A percentile compares a stretch with the other conserved stretches of the same genome.
Evolutionary conservation across 2,888 invertebrate species (phyloP).

Genomic region (Noctua fimbriata): DNA sequence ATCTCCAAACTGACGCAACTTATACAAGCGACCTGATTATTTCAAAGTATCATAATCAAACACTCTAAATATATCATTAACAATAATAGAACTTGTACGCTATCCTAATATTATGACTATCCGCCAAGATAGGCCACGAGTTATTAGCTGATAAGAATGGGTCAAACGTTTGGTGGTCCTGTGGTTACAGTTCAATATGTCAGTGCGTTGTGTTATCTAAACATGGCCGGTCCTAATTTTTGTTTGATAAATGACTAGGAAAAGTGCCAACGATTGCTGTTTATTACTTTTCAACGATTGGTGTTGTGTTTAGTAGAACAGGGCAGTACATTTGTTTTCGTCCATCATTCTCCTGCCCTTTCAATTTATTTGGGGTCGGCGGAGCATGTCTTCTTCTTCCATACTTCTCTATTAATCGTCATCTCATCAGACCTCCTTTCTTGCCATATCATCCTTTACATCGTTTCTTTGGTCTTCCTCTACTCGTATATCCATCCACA

Average conservation of each 20-base stretch:
- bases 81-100: constrained; percentile 19
- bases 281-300: not conserved
- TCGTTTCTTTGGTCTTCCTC: not conserved
- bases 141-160: constrained; percentile 52
- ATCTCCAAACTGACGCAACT: constrained; percentile 35
- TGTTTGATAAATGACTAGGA: constrained; percentile 5
- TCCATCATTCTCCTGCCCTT: not conserved
- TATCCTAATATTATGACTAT: constrained; percentile 49
- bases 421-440: not conserved
- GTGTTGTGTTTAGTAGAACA: not conserved
- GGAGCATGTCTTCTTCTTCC: too few species aligned
- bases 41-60: constrained; percentile 34
- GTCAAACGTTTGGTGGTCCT: constrained; percentile 34
- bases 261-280: not conserved
- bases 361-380: too few species aligned
- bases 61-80: constrained; percentile 24
- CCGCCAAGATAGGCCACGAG: constrained; percentile 36
- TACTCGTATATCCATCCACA: not conserved
- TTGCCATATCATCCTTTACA: not conserved
- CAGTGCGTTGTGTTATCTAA: constrained; percentile 42
- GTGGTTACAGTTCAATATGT: constrained; percentile 48
- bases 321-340: not conserved
- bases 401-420: too few species aligned
- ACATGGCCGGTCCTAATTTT: constrained; percentile 21
- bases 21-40: constrained; percentile 42